These are phyloP conservation scores for Catalaphyllia jardinei DNA, from an alignment of 64 coral and sea anemone species.

Conservation along the genomic window DNA sequence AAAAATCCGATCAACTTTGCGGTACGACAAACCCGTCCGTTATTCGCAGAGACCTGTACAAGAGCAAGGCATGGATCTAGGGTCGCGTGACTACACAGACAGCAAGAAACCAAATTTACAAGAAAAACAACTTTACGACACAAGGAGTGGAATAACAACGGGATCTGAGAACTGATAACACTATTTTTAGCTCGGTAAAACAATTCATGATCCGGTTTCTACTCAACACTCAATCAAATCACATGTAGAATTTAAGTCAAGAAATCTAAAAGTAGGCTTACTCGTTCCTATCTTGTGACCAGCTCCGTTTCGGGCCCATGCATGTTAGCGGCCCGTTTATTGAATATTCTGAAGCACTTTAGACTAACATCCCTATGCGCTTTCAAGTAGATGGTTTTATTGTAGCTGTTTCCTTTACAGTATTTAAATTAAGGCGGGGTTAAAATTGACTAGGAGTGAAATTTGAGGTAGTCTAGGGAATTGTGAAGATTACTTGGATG, in stretches of 20 bases:
- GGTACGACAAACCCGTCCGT: background rate
- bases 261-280: background rate
- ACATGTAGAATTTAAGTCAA: background rate
- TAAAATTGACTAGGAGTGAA: too few relatives aligned
- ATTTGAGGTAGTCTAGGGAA: too few relatives aligned
- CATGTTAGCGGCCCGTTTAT: too few relatives aligned
- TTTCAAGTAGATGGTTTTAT: too few relatives aligned
- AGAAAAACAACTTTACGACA: background rate
- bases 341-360: too few relatives aligned
- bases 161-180: background rate
- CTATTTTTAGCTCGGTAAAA: background rate
- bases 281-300: background rate
- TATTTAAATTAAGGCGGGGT: too few relatives aligned
- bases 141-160: background rate
- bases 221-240: background rate
- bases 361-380: too few relatives aligned
- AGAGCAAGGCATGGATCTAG: background rate
- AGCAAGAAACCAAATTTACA: background rate
- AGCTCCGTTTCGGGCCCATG: too few relatives aligned
- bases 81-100: background rate
- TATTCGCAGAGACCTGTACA: background rate
- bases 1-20: background rate
- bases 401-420: too few relatives aligned
- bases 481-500: too few relatives aligned
- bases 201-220: background rate